Conservation (phyloP, 2,797 vertebrate genomes). For the Urosaurus nigricauda region DNA sequence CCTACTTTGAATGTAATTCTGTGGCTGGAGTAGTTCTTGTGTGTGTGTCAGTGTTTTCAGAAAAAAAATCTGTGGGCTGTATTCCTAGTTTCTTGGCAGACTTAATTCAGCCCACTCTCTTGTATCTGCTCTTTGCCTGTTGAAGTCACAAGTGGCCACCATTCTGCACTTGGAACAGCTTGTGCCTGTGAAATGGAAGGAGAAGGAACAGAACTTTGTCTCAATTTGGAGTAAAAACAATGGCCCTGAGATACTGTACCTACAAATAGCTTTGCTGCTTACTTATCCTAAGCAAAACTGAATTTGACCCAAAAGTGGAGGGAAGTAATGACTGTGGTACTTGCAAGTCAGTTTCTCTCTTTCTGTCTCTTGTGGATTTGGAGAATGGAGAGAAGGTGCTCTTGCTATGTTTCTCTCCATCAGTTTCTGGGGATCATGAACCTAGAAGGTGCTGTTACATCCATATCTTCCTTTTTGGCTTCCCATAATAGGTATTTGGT, state of each 20-base stretch:
- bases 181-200: conserved; percentile 74
- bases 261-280: conserved; percentile 64
- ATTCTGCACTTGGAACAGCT: conserved; percentile 67
- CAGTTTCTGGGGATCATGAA: too few species aligned
- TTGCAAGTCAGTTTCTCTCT: accelerated
- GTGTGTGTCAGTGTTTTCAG: conserved; percentile 29
- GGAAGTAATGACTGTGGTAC: background rate
- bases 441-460: too few species aligned
- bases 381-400: background rate
- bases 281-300: conserved; percentile 16
- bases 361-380: background rate
- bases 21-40: background rate
- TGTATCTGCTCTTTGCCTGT: conserved; percentile 57
- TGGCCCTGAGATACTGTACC: conserved; percentile 53
- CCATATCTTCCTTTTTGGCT: too few species aligned
- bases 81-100: conserved; percentile 55
- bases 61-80: conserved; percentile 34
- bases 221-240: conserved; percentile 52
- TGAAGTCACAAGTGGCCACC: conserved; percentile 61
- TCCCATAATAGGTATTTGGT: too few species aligned
- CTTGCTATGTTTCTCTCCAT: background rate
- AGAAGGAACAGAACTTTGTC: conserved; percentile 58
- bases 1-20: conserved; percentile 20
- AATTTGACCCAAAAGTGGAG: conserved; percentile 25
- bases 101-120: conserved; percentile 54